phyloP scores from a whole-genome alignment of 1,140 invertebrate species.

The Heliconius eleuchia region DNA sequence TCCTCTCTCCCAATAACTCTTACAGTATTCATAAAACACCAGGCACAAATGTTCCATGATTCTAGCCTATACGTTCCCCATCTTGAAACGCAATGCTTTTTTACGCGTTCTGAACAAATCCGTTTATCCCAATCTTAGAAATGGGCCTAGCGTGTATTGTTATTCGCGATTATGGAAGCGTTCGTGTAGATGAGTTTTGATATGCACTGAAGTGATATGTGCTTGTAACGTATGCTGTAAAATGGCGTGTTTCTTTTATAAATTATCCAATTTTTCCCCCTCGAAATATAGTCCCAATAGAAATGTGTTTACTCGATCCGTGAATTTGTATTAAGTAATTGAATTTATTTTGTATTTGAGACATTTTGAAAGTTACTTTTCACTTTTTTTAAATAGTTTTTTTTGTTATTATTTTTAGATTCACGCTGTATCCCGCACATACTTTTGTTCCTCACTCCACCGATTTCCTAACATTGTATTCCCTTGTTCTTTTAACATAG shows the following conservation, averaged over 20 bases:
- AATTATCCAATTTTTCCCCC: neutral
- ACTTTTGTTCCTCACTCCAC: too few relatives aligned
- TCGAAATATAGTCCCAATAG: neutral
- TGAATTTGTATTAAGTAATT: neutral
- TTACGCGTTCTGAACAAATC: conserved; percentile 22
- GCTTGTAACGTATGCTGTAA: conserved; percentile 14
- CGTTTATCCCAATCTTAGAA: conserved; percentile 24
- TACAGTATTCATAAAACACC: conserved; percentile 11
- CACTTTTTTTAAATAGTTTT: too few relatives aligned
- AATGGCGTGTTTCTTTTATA: conserved; percentile 11
- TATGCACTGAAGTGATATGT: conserved; percentile 29
- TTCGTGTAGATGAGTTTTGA: conserved; percentile 32
- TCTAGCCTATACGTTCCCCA: neutral
- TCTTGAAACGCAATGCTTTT: neutral
- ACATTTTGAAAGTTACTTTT: neutral
- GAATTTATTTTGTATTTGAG: neutral
- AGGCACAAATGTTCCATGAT: neutral
- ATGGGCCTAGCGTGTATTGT: conserved; percentile 29
- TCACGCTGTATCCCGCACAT: too few relatives aligned
- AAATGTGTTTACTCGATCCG: neutral
- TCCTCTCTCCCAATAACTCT: neutral
- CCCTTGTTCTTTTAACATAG: too few relatives aligned
- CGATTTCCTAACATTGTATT: too few relatives aligned
- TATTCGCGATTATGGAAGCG: conserved; percentile 32
- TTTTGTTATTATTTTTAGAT: neutral